A percentile compares a stretch with the other conserved stretches of the same genome.
phyloP scores from a whole-genome alignment of 2,113 vertebrate genomes.

The Sander lucioperca region DNA sequence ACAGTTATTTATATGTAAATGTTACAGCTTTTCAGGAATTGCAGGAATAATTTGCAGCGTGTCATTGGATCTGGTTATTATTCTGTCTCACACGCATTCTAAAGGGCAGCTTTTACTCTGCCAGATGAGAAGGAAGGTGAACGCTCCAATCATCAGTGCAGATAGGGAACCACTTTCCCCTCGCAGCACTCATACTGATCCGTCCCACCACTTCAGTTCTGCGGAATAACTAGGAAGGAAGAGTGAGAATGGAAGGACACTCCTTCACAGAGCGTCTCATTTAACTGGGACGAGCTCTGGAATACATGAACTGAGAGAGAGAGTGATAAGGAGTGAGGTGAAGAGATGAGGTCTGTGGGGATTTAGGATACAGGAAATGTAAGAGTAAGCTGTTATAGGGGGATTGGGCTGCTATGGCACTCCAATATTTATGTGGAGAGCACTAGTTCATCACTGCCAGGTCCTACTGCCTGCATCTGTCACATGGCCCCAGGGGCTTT shows the following conservation, averaged over 20 bases:
- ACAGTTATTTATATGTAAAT: slow-evolving; percentile 46
- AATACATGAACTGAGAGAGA: slow-evolving; percentile 20
- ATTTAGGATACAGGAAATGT: slow-evolving; percentile 46
- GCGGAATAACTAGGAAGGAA: slow-evolving; percentile 10
- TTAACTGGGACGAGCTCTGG: slow-evolving; percentile 13
- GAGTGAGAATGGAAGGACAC: not conserved
- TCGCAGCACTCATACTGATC: slow-evolving; percentile 23
- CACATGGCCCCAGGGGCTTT: not conserved
- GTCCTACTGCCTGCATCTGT: slow-evolving; percentile 8
- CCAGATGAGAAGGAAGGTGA: slow-evolving; percentile 31
- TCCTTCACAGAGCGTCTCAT: slow-evolving; percentile 25
- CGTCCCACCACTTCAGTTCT: not conserved
- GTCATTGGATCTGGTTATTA: slow-evolving; percentile 28
- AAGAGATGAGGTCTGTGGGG: slow-evolving; percentile 36
- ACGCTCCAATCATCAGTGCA: slow-evolving; percentile 18
- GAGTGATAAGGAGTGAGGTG: slow-evolving; percentile 36
- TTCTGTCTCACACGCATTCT: slow-evolving; percentile 9
- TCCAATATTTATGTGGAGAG: slow-evolving; percentile 11
- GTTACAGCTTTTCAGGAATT: slow-evolving; percentile 26
- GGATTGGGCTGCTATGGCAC: slow-evolving; percentile 13
- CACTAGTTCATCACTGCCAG: slow-evolving; percentile 1
- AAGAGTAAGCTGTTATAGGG: slow-evolving; percentile 48
- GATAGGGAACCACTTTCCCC: slow-evolving; percentile 5
- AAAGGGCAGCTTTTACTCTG: not conserved
- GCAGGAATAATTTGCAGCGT: slow-evolving; percentile 28